Percentiles rank a stretch among this genome's conserved stretches.
Evolutionary conservation across 1,140 invertebrate species (phyloP).

Genomic region (Macrostomum lignano): DNA sequence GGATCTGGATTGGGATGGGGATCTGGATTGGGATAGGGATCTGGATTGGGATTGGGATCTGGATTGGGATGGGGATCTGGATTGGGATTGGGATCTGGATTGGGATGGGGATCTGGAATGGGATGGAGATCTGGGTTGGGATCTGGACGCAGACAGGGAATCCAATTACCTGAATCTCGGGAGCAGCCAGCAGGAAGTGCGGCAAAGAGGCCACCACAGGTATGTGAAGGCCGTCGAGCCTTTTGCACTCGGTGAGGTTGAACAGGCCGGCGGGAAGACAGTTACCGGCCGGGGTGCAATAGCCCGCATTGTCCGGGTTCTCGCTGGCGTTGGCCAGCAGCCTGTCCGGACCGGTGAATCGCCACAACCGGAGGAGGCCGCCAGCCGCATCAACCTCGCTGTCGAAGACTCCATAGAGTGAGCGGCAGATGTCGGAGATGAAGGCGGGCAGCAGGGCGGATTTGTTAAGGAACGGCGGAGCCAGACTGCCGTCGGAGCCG

Average conservation of each 20-base stretch:
- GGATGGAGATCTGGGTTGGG: too few species aligned
- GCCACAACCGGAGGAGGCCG: too few species aligned
- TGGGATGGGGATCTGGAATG: too few species aligned
- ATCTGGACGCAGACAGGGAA: too few species aligned
- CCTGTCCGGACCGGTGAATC: constrained; percentile 10
- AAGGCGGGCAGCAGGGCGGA: constrained; percentile 12
- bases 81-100: too few species aligned
- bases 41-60: too few species aligned
- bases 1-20: too few species aligned
- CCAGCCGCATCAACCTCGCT: too few species aligned
- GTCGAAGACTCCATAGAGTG: constrained; percentile 4
- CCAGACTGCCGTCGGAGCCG: constrained; percentile 15
- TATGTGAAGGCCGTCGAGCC: too few species aligned
- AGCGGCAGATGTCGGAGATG: constrained; percentile 15
- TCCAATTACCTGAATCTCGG: too few species aligned
- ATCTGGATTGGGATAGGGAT: too few species aligned
- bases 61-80: too few species aligned
- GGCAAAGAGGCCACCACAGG: constrained; percentile 11
- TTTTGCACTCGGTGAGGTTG: constrained; percentile 11
- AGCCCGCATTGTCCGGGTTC: constrained; percentile 14
- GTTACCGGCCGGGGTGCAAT: constrained; percentile 11
- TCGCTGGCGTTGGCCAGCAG: constrained; percentile 10
- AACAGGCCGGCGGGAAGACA: constrained; percentile 13
- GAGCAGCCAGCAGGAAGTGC: constrained; percentile 10
- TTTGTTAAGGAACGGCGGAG: constrained; percentile 12